Conservation (phyloP, 1,140 invertebrate species). For the Temnothorax nylanderi region DNA sequence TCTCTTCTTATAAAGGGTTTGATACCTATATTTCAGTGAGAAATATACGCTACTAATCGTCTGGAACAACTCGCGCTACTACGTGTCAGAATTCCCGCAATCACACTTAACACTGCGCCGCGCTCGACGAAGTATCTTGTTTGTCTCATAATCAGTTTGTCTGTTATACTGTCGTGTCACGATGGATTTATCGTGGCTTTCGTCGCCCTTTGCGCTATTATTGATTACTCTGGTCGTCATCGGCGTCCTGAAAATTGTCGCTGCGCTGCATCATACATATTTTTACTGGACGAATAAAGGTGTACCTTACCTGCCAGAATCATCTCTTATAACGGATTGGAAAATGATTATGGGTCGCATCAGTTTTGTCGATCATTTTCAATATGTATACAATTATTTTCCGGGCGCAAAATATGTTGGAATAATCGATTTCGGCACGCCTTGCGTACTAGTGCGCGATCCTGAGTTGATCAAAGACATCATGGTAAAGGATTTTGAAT, state of each 20-base stretch:
- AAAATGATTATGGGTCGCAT: background rate
- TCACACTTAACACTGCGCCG: background rate
- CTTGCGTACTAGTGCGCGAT: too few relatives aligned
- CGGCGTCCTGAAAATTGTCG: background rate
- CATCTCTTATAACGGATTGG: background rate
- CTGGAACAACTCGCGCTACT: too few relatives aligned
- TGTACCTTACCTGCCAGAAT: background rate
- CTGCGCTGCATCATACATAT: background rate
- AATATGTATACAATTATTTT: too few relatives aligned
- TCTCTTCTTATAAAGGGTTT: too few relatives aligned
- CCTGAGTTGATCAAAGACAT: too few relatives aligned
- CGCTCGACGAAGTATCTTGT: background rate
- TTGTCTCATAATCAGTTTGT: background rate
- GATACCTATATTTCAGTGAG: too few relatives aligned
- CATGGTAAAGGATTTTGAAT: too few relatives aligned
- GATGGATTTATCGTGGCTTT: too few relatives aligned
- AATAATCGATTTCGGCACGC: too few relatives aligned
- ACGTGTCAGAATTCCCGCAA: too few relatives aligned
- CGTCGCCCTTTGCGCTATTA: constrained; percentile 4
- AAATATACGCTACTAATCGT: too few relatives aligned
- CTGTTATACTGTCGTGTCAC: background rate
- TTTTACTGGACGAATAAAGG: constrained; percentile 62
- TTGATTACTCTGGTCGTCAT: constrained; percentile 9
- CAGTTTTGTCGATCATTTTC: background rate
- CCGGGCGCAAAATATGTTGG: too few relatives aligned